Evolutionary conservation across 2,113 vertebrate genomes (phyloP).

Genomic region (Xyrauchen texanus): DNA sequence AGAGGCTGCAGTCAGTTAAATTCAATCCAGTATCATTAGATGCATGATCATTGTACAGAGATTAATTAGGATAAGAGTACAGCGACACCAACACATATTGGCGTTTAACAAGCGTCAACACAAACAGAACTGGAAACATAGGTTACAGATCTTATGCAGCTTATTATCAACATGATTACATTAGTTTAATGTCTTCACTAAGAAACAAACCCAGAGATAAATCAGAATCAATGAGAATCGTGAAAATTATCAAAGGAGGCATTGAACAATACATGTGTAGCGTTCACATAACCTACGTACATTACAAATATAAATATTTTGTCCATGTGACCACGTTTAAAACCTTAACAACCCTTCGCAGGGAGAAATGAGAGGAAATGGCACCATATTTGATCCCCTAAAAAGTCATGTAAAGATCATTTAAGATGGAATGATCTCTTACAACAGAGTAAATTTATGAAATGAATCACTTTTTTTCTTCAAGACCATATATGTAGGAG

Average conservation of each 20-base stretch:
- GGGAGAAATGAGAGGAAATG: constrained; percentile 46
- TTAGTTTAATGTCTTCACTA: constrained; percentile 48
- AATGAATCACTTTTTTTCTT: not conserved
- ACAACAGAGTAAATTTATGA: constrained; percentile 29
- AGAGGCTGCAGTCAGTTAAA: not conserved
- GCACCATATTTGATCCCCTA: constrained; percentile 36
- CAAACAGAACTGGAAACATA: constrained; percentile 54
- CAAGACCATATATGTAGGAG: not conserved
- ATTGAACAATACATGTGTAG: constrained; percentile 45
- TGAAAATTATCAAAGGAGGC: constrained; percentile 38
- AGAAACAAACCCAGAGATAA: constrained; percentile 36
- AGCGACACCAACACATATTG: constrained; percentile 55
- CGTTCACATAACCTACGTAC: constrained; percentile 44
- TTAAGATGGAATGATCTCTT: constrained; percentile 31
- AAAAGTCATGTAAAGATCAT: constrained; percentile 20
- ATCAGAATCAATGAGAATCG: constrained; percentile 51
- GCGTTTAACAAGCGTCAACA: constrained; percentile 59
- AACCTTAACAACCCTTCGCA: constrained; percentile 25
- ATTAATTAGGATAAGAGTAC: constrained; percentile 55
- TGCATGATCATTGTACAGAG: constrained; percentile 54
- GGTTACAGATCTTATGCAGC: constrained; percentile 51
- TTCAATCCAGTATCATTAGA: constrained; percentile 53
- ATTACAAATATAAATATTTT: constrained; percentile 49
- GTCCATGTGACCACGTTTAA: constrained; percentile 37
- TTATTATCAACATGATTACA: constrained; percentile 44